Conservation (phyloP, 2,888 invertebrate genomes). For the Rhagium mordax region DNA sequence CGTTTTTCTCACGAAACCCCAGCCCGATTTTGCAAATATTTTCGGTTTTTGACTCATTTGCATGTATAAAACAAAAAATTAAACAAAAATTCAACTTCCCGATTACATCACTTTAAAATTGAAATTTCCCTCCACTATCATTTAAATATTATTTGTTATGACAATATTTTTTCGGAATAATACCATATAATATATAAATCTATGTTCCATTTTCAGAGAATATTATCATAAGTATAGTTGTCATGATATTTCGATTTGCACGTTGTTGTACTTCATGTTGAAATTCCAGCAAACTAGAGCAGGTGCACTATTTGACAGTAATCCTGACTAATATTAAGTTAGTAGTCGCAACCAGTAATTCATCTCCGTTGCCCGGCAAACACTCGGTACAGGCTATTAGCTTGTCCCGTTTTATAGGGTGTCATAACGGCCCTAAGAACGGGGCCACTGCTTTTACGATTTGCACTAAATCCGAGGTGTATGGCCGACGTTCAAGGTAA, state of each 20-base stretch:
- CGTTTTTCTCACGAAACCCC: too few species aligned
- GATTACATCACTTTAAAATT: too few species aligned
- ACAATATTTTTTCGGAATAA: too few species aligned
- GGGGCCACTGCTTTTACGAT: constrained; percentile 48
- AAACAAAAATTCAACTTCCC: too few species aligned
- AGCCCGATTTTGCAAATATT: too few species aligned
- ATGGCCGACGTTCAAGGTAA: constrained; percentile 63
- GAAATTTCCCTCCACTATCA: too few species aligned
- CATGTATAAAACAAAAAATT: too few species aligned
- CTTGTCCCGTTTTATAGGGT: constrained; percentile 58
- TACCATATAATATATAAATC: too few species aligned
- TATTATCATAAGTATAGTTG: neutral
- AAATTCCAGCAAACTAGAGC: constrained; percentile 5
- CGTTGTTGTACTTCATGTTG: constrained; percentile 1
- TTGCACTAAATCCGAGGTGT: constrained; percentile 62
- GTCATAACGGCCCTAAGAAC: constrained; percentile 58
- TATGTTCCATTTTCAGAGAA: neutral
- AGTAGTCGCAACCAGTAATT: constrained; percentile 12
- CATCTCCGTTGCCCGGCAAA: constrained; percentile 1
- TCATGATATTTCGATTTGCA: neutral
- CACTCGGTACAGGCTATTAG: constrained; percentile 15
- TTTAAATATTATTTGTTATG: too few species aligned
- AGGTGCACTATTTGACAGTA: constrained; percentile 23
- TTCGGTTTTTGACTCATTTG: too few species aligned
- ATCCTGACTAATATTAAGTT: constrained; percentile 23